A percentile compares a stretch with the other conserved stretches of the same genome.
Evolutionary conservation across 2,888 invertebrate genomes (phyloP).

Genomic region (Amiota communis): DNA sequence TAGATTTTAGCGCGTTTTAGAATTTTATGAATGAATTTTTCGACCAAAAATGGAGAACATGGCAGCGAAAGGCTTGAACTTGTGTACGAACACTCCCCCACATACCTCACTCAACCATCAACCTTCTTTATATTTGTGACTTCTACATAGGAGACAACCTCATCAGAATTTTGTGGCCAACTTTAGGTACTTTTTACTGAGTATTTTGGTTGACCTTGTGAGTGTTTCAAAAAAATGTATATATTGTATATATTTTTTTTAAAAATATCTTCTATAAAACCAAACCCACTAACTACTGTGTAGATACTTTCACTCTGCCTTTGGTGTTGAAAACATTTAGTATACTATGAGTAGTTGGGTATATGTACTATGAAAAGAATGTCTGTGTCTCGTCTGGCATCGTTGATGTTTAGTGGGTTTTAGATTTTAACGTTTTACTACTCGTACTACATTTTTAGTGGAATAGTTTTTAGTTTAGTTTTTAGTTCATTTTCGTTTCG

Average conservation of each 20-base stretch:
- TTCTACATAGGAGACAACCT: background rate
- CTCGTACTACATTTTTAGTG: background rate
- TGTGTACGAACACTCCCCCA: too few species aligned
- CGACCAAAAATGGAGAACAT: slow-evolving; percentile 36
- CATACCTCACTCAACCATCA: background rate
- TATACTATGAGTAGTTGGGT: too few species aligned
- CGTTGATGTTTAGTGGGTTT: background rate
- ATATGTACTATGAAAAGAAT: too few species aligned
- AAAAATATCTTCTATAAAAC: background rate
- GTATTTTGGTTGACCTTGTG: slow-evolving; percentile 35
- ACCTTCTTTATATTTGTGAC: slow-evolving; percentile 8
- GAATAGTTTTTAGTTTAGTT: too few species aligned
- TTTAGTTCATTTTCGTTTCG: too few species aligned
- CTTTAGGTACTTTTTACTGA: background rate
- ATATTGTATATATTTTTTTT: background rate
- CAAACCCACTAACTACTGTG: too few species aligned
- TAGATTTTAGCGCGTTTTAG: slow-evolving; percentile 71
- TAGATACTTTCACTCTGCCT: too few species aligned
- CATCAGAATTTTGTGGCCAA: slow-evolving; percentile 13
- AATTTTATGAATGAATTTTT: slow-evolving; percentile 71
- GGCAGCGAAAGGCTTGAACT: slow-evolving; percentile 5
- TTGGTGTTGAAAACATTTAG: too few species aligned
- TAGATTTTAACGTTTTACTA: too few species aligned
- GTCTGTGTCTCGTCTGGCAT: background rate
- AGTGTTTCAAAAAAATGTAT: too few species aligned